A percentile compares a stretch with the other conserved stretches of the same genome.
Evolutionary conservation across 2,113 vertebrate species (phyloP).

Genomic region (Lichenostomus cassidix): DNA sequence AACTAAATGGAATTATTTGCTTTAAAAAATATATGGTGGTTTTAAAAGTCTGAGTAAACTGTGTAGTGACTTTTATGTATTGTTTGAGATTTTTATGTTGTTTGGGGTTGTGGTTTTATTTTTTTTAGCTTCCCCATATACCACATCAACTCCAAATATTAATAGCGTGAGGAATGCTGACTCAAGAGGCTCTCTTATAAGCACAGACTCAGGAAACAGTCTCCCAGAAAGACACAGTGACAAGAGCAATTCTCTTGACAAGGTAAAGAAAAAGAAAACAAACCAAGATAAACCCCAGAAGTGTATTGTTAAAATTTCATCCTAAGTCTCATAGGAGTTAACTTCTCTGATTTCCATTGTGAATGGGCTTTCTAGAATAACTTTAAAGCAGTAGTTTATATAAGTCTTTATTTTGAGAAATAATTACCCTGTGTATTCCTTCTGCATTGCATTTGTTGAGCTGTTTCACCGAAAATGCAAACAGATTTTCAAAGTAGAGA

Average conservation of each 20-base stretch:
- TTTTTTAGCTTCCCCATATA: constrained; percentile 86
- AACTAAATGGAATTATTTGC: background rate
- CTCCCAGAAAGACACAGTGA: constrained; percentile 87
- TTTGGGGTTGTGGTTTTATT: background rate
- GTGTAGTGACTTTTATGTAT: background rate
- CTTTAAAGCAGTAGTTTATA: background rate
- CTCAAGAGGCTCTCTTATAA: constrained; percentile 93
- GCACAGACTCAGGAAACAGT: constrained; percentile 92
- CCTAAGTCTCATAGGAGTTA: background rate
- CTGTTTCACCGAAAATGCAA: background rate
- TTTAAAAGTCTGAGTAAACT: background rate
- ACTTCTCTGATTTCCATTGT: background rate
- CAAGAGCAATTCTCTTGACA: constrained; percentile 91
- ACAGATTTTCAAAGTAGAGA: background rate
- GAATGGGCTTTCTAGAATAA: background rate
- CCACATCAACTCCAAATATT: constrained; percentile 89
- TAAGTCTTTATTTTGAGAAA: background rate
- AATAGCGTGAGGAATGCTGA: constrained; percentile 90
- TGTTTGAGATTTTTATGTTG: background rate
- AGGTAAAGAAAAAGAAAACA: constrained; percentile 79
- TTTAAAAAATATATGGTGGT: background rate
- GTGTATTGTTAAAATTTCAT: background rate
- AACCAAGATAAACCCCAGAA: background rate
- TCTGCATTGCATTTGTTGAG: background rate
- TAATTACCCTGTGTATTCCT: background rate